Evolutionary conservation across 2,113 vertebrate species (phyloP), one percentile per base, ranked within the genome.

Genomic region (Lasiurus cinereus): DNA sequence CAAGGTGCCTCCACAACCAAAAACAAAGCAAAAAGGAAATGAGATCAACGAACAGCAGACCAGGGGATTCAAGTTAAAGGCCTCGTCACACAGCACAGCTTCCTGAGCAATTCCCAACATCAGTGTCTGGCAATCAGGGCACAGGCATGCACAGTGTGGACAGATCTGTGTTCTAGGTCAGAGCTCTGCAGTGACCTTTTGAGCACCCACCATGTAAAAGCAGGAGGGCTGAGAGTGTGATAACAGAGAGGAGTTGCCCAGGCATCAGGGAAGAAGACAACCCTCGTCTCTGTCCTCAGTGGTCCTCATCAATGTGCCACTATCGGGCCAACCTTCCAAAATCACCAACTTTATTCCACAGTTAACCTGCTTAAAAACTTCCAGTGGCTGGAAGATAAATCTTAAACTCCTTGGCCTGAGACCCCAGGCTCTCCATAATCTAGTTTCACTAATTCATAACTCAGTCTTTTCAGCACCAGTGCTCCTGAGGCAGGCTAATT

Each of bases 361-460:
- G 52, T 50, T 86, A 52, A 62, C 50, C 54, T 36, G 31, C 59
- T 62, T 66, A 70, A 64, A 78, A 77, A 6, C n/a, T 39, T 27
- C 31, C 50, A 54, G n/a, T 39, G 36, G 66, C 21, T 54, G 29
- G 84, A 43, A 86, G 62, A 93, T 91, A 91, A 91, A 72, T 36
- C 79, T 54, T 73, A 43, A 82, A 78, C 43, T 77, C 52, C 31
- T 50, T 48, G 11, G n/a, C 24, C 88, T 77, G 54, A 82, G 39
- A 77, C 73, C 9, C 46, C 5, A 80, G 76, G n/a, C 5, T 33
- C 27, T 87, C 43, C 22, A 74, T 50, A 70, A 84, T 79, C 54
- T 83, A 72, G 43, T 77, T 59, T 69, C 9, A 33, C 70, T 29
- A 22, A 82, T 29, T 90, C 83, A 67, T 39, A 84, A 36, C 77